Base-by-base conservation (phyloP, 2,797 vertebrate genomes). In the Urophycis tenuis region DNA sequence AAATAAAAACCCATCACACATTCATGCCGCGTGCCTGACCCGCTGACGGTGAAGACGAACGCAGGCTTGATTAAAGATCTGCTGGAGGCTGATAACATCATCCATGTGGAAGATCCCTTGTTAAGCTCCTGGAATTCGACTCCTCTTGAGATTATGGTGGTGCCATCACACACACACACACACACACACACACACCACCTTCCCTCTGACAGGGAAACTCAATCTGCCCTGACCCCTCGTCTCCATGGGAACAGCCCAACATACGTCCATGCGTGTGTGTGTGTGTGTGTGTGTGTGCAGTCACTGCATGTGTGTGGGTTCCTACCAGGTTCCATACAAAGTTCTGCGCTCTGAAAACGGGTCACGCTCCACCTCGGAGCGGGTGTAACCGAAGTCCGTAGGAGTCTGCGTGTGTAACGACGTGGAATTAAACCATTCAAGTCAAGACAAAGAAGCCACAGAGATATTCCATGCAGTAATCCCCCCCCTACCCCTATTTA, bases 401-500 rank as follows among this genome's bases (percentile, higher is more conserved):
- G 45, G 17, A 22, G 49, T 53, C 49, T n/a, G 49, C n/a, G 53
- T 10, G 75, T 2, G 53, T 74, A 82, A 74, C 79, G 49, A 80
- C 12, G 75, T 64, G 31, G 53, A 81, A 81, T 77, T 25, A 81
- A 82, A 84, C 80, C 36, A 73, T 74, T 70, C 33, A 53, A 53
- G 33, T 32, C n/a, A 69, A 79, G 81, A 87, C 73, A 83, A 89
- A 85, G 86, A 79, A 79, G 79, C 72, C 70, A 29, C 74, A 71
- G 76, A 79, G 81, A 78, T 83, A 75, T 82, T 77, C 71, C 80
- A 86, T 84, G 81, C 75, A 78, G 41, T 87, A 91, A 91, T 90
- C 88, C 83, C 85, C 80, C 85, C 81, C 83, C n/a, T n/a, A 72
- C 83, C 76, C 86, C 87, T 84, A 87, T 90, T 91, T 87, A 90